These are phyloP conservation scores for Micrasema longulum DNA, from an alignment of 1,140 invertebrate species.

Conservation along the genomic window DNA sequence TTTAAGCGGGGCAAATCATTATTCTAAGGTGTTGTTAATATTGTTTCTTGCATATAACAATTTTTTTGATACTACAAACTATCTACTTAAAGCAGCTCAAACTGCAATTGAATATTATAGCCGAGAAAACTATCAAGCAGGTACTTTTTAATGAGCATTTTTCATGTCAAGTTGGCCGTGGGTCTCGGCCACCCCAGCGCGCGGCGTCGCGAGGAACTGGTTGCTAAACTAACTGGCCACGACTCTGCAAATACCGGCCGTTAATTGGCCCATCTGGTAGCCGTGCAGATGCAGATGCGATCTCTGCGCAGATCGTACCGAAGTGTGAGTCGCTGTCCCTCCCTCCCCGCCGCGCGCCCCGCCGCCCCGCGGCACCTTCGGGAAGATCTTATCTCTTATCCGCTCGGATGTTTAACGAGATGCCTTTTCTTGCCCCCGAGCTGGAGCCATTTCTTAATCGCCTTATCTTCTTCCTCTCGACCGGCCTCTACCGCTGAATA, in stretches of 20 bases:
- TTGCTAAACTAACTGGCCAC: constrained; percentile 23
- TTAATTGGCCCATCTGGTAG: constrained; percentile 26
- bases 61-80: too few relatives aligned
- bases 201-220: background rate
- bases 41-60: too few relatives aligned
- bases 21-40: too few relatives aligned
- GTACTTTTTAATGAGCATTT: background rate
- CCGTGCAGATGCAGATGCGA: constrained; percentile 17
- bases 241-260: constrained; percentile 22
- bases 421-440: constrained; percentile 2
- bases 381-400: constrained; percentile 17
- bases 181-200: background rate
- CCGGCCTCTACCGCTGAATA: background rate
- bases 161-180: background rate
- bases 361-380: constrained; percentile 10
- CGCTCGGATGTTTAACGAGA: constrained; percentile 20
- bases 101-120: too few relatives aligned
- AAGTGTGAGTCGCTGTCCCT: constrained; percentile 1
- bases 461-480: background rate
- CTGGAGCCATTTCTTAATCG: background rate
- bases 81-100: too few relatives aligned
- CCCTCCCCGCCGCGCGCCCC: background rate
- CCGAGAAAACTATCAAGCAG: too few relatives aligned
- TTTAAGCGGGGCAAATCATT: too few relatives aligned
- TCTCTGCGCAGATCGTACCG: constrained; percentile 1